Evolutionary conservation across 2,797 vertebrate genomes (phyloP), one percentile per base, ranked within the genome.

Genomic region (Acomys russatus): DNA sequence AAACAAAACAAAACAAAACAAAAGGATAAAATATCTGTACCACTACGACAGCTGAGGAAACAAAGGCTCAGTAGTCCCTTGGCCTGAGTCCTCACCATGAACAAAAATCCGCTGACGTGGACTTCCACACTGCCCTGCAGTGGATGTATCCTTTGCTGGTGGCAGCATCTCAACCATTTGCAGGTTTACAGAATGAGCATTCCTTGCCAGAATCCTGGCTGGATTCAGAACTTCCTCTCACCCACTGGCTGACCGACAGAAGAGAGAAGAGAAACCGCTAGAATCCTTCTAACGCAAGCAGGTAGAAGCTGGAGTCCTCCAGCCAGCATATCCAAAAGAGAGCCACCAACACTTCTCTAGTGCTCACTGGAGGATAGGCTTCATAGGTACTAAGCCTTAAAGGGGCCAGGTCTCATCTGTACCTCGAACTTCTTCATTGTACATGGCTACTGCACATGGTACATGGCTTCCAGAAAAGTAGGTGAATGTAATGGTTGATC

Each of bases 81-180:
- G 91, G 30, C n/a, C 38, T 6, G 12, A 44, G 82, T 76, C 12
- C 28, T 66, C 38, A 23, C 8, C 3, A 3, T 6, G 23, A 35
- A 22, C 3, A 10, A 66, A 70, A 66, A 35, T 51, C 6, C 7
- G 0, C 49, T n/a, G 44, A 23, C 1, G 38, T 12, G 54, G 68
- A 38, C 49, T n/a, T 15, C 0, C 23, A 51, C 4, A 11, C 10
- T 7, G n/a, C 56, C 17, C 3, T 0, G 0, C 23, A 0, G 22
- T 18, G 7, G 0, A 4, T 3, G 1, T 38, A 12, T 38, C n/a
- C 23, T 63, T 83, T 38, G 59, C 79, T 44, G 59, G n/a, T 28
- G 59, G n/a, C 59, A 63, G 23, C 33, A n/a, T 38, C 11, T 25
- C 14, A 28, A 3, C 59, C 35, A 84, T 51, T n/a, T 0, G 1